Percentiles rank a stretch among this genome's conserved stretches.
Conservation (phyloP, 2,888 invertebrate genomes). For the Osedax fenrisi region DNA sequence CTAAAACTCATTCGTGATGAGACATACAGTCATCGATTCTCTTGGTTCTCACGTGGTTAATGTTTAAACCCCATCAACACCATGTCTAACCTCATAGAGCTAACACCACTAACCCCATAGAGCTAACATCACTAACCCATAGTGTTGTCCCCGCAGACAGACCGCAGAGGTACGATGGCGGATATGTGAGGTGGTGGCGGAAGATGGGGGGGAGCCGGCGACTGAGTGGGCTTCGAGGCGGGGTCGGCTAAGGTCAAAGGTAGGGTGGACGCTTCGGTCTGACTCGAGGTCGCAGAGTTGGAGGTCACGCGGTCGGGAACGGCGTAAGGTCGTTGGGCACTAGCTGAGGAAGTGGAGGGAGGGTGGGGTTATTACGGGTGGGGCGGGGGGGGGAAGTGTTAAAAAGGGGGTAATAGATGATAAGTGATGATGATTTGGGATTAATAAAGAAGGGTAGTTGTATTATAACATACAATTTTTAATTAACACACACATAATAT, state of each 20-base stretch:
- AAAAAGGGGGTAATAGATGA: constrained; percentile 19
- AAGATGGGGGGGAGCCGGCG: constrained; percentile 26
- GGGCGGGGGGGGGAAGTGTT: neutral
- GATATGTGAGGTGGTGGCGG: constrained; percentile 24
- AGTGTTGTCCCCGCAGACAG: neutral
- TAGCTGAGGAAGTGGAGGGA: neutral
- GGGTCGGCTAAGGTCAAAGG: constrained; percentile 14
- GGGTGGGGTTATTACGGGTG: neutral
- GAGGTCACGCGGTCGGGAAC: constrained; percentile 41
- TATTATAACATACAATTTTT: too few relatives aligned
- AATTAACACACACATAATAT: too few relatives aligned
- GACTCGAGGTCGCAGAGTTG: neutral
- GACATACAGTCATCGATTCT: too few relatives aligned
- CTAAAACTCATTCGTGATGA: too few relatives aligned
- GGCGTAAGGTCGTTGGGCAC: constrained; percentile 39
- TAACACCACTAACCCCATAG: too few relatives aligned
- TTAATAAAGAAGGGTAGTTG: too few relatives aligned
- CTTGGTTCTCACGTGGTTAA: too few relatives aligned
- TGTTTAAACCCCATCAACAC: too few relatives aligned
- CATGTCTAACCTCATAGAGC: too few relatives aligned
- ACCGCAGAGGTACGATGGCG: neutral
- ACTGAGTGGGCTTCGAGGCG: neutral
- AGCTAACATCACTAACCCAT: neutral
- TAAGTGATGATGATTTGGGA: constrained; percentile 14
- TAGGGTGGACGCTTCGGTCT: constrained; percentile 4